These are phyloP conservation scores for Drosophila robusta DNA, from an alignment of 2,888 invertebrate genomes.

Conservation along the genomic window DNA sequence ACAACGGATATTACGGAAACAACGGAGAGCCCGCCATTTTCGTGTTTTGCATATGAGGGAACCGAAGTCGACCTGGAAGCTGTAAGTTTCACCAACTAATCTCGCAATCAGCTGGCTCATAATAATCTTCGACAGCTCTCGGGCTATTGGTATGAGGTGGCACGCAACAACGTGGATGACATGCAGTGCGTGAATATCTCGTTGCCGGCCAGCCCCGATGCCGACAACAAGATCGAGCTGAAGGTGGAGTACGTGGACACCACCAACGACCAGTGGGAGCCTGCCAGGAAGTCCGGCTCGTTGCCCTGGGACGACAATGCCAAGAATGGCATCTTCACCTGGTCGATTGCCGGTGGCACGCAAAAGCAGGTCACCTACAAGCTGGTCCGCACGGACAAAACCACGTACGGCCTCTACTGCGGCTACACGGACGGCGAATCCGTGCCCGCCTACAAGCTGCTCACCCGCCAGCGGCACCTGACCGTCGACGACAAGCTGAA, in stretches of 20 bases:
- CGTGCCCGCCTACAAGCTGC: conserved; percentile 11
- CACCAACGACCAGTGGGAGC: conserved; percentile 28
- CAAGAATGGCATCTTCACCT: conserved; percentile 32
- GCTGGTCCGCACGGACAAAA: conserved; percentile 12
- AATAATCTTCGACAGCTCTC: conserved; percentile 15
- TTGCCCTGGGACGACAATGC: conserved; percentile 28
- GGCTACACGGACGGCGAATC: not conserved
- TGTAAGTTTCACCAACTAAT: conserved; percentile 22
- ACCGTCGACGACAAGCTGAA: not conserved
- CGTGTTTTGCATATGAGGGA: not conserved
- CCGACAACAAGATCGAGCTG: conserved; percentile 7
- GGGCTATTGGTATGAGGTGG: conserved; percentile 38
- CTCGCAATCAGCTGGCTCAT: not conserved
- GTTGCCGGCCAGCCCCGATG: not conserved
- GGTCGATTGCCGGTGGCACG: not conserved
- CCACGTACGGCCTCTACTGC: conserved; percentile 11
- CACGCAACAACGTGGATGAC: not conserved
- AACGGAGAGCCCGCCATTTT: not conserved
- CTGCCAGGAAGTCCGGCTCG: not conserved
- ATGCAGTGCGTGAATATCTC: conserved; percentile 16
- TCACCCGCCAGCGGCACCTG: conserved; percentile 28
- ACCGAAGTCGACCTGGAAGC: conserved; percentile 10
- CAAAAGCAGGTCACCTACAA: conserved; percentile 17
- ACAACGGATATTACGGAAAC: not conserved
- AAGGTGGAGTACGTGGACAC: conserved; percentile 19